Conservation (phyloP, 1,140 invertebrate genomes). For the Anthonomus grandis region DNA sequence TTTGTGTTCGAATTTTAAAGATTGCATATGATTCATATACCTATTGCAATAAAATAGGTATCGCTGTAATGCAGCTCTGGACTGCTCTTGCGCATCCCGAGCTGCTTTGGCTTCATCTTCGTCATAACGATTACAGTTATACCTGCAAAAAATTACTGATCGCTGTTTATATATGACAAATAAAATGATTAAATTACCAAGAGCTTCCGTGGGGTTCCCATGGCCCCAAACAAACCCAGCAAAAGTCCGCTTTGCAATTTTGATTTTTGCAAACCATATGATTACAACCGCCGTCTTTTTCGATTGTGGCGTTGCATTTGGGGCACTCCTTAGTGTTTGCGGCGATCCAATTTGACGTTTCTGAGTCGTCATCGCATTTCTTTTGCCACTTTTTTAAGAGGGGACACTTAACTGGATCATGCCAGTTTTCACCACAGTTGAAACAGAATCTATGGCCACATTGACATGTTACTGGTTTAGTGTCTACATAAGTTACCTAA, state of each 20-base stretch:
- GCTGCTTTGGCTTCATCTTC: slow-evolving; percentile 96
- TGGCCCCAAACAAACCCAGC: slow-evolving; percentile 75
- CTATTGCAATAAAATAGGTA: slow-evolving; percentile 99
- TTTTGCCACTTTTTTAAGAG: slow-evolving; percentile 71
- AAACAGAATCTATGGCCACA: slow-evolving; percentile 70
- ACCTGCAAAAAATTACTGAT: slow-evolving; percentile 9
- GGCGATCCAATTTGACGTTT: slow-evolving; percentile 77
- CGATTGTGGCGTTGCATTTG: slow-evolving; percentile 72
- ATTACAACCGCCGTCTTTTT: slow-evolving; percentile 76
- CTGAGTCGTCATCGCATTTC: slow-evolving; percentile 78
- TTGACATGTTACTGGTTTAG: slow-evolving; percentile 62
- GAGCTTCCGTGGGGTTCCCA: slow-evolving; percentile 77
- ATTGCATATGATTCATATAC: slow-evolving; percentile 78
- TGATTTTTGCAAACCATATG: slow-evolving; percentile 79
- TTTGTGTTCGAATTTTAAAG: slow-evolving; percentile 72
- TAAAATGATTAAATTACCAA: slow-evolving; percentile 54
- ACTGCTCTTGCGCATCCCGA: slow-evolving; percentile 92
- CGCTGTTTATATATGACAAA: background rate
- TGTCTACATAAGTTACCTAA: slow-evolving; percentile 55
- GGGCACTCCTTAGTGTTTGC: slow-evolving; percentile 81
- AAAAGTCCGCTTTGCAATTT: slow-evolving; percentile 74
- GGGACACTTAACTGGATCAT: slow-evolving; percentile 70
- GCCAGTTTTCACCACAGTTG: slow-evolving; percentile 71
- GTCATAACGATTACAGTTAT: slow-evolving; percentile 66
- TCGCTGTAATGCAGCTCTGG: slow-evolving; percentile 84